Conservation (phyloP, 2,797 vertebrate species). For the Tokudaia tokunoshimensis region DNA sequence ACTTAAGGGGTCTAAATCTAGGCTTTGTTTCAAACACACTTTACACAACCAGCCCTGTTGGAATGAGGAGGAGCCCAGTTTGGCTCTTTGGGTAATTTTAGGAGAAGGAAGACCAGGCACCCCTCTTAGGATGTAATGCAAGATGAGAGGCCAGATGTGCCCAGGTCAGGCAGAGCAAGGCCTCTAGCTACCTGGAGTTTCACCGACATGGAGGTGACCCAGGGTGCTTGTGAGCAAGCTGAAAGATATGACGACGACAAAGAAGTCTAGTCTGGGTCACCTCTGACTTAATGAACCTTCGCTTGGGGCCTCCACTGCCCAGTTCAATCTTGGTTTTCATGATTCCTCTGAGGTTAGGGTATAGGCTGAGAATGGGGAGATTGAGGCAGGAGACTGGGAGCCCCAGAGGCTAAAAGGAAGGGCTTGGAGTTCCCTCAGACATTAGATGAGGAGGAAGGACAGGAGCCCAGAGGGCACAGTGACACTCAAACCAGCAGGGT, state of each 20-base stretch:
- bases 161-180: background rate
- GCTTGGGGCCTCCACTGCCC: background rate
- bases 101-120: background rate
- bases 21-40: background rate
- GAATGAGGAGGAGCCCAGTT: background rate
- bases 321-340: background rate
- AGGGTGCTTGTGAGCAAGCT: background rate
- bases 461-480: background rate
- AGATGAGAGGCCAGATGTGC: too few species aligned
- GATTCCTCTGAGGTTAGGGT: background rate
- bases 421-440: background rate
- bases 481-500: background rate
- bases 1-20: background rate
- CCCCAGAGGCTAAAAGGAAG: background rate
- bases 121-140: background rate
- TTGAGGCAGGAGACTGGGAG: background rate
- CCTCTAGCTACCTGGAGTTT: too few species aligned
- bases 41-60: background rate
- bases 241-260: background rate
- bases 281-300: background rate
- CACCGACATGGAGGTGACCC: background rate
- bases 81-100: background rate
- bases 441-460: fast-evolving
- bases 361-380: background rate
- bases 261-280: background rate